These are phyloP conservation scores for Mayetiola destructor DNA, from an alignment of 2,888 invertebrate species.

Conservation along the genomic window DNA sequence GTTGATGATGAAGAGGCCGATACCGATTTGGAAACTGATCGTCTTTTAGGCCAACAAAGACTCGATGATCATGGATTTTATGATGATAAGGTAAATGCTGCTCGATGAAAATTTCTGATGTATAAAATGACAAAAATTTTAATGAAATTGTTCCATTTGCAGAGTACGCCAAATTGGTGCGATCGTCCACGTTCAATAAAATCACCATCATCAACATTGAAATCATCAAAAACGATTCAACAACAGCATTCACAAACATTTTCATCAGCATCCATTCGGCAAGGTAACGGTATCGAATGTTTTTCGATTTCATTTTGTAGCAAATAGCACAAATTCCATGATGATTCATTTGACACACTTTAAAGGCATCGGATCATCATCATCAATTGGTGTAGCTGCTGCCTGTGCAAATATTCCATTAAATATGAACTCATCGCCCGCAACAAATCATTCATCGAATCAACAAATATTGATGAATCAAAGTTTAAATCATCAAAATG, in stretches of 20 bases:
- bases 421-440: background rate
- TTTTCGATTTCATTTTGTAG: background rate
- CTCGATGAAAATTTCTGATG: no score
- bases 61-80: conserved; percentile 85
- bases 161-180: conserved; percentile 4
- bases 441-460: background rate
- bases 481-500: background rate
- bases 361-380: conserved; percentile 32
- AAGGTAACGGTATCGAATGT: conserved; percentile 17
- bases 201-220: conserved; percentile 22
- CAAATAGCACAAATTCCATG: background rate
- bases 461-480: background rate
- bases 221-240: conserved; percentile 21
- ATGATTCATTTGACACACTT: background rate
- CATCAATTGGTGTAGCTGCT: conserved; percentile 23
- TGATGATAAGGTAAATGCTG: conserved; percentile 42
- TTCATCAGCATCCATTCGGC: conserved; percentile 32
- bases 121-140: no score
- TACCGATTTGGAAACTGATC: conserved; percentile 95
- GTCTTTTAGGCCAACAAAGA: conserved; percentile 82
- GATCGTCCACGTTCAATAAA: conserved; percentile 20
- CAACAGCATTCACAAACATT: conserved; percentile 22
- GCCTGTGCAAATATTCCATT: conserved; percentile 17
- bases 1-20: conserved; percentile 77
- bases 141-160: background rate